These are phyloP conservation scores for Helogale parvula DNA, from an alignment of 2,113 vertebrate genomes.

Conservation along the genomic window DNA sequence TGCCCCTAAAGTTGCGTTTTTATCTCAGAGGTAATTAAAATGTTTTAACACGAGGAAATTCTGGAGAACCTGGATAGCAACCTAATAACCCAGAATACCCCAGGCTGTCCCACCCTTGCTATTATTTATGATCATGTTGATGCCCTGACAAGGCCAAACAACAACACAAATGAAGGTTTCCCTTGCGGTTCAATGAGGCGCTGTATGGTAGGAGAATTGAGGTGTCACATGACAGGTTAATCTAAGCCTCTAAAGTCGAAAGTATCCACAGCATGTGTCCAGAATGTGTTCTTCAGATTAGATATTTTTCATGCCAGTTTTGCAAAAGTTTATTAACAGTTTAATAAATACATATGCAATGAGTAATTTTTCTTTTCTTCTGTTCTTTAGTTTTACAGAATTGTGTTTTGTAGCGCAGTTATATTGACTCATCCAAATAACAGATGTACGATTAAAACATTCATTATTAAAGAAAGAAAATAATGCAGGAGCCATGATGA, in stretches of 20 bases:
- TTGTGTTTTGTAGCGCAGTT: neutral
- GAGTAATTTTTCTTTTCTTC: neutral
- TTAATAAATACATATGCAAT: neutral
- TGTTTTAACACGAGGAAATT: neutral
- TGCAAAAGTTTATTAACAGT: neutral
- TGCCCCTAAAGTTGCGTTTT: neutral
- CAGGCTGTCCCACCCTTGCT: rapidly evolving
- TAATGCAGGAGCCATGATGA: neutral
- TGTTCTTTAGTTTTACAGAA: neutral
- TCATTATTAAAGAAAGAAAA: neutral
- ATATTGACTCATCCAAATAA: neutral
- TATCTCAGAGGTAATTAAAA: neutral
- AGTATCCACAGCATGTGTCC: neutral
- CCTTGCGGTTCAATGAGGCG: neutral
- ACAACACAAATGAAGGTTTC: neutral
- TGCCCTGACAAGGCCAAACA: neutral
- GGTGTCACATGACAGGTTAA: neutral
- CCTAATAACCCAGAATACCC: neutral
- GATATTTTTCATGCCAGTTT: neutral
- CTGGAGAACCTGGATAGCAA: neutral
- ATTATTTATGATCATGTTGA: neutral
- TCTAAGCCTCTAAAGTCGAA: neutral
- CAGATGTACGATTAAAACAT: neutral
- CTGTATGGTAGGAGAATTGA: neutral
- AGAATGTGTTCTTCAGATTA: neutral